Conservation (phyloP, 2,797 vertebrate species). For the Myotis planiceps region DNA sequence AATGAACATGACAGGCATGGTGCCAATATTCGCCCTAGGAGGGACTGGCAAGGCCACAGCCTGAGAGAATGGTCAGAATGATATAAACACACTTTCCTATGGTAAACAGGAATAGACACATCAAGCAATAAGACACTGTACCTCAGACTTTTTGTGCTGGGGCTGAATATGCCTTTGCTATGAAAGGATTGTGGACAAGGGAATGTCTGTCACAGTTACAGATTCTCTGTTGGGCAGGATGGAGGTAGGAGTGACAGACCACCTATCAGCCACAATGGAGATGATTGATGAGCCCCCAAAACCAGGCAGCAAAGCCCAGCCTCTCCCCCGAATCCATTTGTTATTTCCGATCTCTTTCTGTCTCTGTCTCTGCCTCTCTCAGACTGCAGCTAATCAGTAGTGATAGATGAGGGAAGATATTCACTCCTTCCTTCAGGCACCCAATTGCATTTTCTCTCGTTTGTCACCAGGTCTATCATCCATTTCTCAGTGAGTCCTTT, state of each 20-base stretch:
- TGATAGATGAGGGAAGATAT: constrained; percentile 78
- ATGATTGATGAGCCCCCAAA: constrained; percentile 72
- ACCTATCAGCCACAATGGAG: constrained; percentile 59
- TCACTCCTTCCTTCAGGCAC: constrained; percentile 62
- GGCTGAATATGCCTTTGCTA: not conserved
- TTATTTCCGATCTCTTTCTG: constrained; percentile 74
- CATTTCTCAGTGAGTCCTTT: constrained; percentile 59
- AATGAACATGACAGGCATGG: not conserved
- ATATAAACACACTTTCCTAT: constrained; percentile 55
- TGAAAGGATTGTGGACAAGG: not conserved
- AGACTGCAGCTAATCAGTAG: constrained; percentile 72
- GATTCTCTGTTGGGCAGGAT: constrained; percentile 39
- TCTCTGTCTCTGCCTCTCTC: constrained; percentile 74
- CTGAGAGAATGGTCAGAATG: constrained; percentile 14
- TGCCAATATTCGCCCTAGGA: constrained; percentile 72
- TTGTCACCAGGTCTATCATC: constrained; percentile 66
- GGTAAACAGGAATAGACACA: constrained; percentile 73
- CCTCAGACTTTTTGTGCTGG: not conserved
- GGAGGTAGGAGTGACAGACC: constrained; percentile 59
- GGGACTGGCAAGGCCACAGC: constrained; percentile 33
- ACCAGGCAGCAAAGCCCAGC: constrained; percentile 50
- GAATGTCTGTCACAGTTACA: constrained; percentile 58
- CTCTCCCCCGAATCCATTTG: constrained; percentile 62
- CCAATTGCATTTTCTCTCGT: constrained; percentile 67
- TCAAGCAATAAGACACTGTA: constrained; percentile 59